Evolutionary conservation across 1,140 invertebrate genomes (phyloP).

Genomic region (Euwallacea fornicatus): DNA sequence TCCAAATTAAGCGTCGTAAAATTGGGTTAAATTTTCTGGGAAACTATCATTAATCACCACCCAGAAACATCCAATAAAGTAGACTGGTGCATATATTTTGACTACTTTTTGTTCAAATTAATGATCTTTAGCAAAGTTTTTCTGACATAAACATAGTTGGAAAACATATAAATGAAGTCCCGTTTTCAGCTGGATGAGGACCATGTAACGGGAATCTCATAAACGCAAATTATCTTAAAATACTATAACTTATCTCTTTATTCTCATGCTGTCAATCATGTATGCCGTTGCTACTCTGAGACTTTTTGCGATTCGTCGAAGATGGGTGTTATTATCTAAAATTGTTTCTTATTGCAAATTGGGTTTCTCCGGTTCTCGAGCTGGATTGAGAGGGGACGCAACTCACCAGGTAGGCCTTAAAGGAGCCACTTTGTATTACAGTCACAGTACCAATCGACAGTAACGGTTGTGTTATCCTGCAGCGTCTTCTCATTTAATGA

Average conservation of each 20-base stretch:
- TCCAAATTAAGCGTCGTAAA: no score
- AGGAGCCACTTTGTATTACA: conserved; percentile 49
- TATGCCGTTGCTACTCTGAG: neutral
- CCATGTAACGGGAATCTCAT: neutral
- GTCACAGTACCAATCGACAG: conserved; percentile 42
- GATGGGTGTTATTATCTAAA: conserved; percentile 33
- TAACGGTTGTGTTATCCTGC: conserved; percentile 33
- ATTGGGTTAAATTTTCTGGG: no score
- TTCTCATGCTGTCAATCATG: no score
- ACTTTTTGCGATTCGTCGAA: conserved; percentile 18
- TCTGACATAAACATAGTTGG: neutral
- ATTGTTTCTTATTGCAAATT: conserved; percentile 20
- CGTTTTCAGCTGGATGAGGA: neutral
- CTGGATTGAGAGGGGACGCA: conserved; percentile 42
- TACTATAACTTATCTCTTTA: neutral
- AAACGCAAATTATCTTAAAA: conserved; percentile 1
- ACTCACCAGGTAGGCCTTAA: conserved; percentile 43
- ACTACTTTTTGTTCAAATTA: no score
- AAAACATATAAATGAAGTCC: neutral
- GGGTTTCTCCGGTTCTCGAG: conserved; percentile 21
- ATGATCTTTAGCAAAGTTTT: neutral
- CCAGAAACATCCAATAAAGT: no score
- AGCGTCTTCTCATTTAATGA: conserved; percentile 29
- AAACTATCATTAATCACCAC: no score
- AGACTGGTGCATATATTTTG: no score